A percentile compares a stretch with the other conserved stretches of the same genome.
phyloP scores from a whole-genome alignment of 2,797 vertebrate species.

The Peromyscus melanophrys region DNA sequence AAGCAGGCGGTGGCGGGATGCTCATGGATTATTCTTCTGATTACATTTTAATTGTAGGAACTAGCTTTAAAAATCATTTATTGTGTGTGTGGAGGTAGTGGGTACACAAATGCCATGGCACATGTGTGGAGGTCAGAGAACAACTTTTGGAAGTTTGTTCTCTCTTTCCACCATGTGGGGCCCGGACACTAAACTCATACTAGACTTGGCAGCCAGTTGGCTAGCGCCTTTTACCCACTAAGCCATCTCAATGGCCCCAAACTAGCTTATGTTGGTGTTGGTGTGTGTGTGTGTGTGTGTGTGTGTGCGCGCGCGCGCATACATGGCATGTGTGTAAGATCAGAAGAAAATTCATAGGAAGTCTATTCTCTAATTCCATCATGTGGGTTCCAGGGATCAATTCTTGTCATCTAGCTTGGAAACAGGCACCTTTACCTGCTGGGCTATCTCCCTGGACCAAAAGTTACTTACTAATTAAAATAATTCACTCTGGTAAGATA shows the following conservation, averaged over 20 bases:
- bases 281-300: no score
- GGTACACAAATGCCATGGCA: background rate
- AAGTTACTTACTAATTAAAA: constrained; percentile 58
- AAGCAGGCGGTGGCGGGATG: background rate
- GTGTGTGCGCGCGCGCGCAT: background rate
- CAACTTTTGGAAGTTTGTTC: background rate
- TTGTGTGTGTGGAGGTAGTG: background rate
- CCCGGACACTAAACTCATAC: background rate
- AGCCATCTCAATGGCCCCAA: background rate
- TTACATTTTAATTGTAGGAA: constrained; percentile 29
- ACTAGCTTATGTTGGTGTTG: background rate
- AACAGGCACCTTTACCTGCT: background rate
- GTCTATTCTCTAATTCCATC: background rate
- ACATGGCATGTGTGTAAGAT: background rate
- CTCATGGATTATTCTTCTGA: background rate
- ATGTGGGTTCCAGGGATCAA: background rate
- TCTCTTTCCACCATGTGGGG: background rate
- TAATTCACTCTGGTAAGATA: constrained; percentile 40
- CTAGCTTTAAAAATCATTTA: background rate
- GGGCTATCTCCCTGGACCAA: background rate
- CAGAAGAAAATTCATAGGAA: background rate
- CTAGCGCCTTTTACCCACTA: background rate
- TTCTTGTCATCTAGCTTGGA: background rate
- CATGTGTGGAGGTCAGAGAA: background rate
- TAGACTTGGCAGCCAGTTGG: background rate